A percentile compares a stretch with the other conserved stretches of the same genome.
phyloP scores from a whole-genome alignment of 2,113 vertebrate species.

The Parus major region DNA sequence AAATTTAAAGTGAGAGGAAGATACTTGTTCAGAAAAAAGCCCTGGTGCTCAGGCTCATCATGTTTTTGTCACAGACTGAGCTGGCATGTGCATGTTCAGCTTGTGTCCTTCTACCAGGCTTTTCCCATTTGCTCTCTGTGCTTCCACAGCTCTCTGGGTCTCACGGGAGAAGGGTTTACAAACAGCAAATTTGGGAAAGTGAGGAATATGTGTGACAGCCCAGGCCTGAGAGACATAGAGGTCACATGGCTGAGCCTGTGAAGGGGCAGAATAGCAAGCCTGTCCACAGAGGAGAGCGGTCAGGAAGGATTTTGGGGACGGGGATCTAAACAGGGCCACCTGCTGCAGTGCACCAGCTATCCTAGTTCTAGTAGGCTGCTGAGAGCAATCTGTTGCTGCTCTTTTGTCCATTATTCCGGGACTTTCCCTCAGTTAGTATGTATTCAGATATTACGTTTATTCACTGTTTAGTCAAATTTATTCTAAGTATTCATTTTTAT shows the following conservation, averaged over 20 bases:
- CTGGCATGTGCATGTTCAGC: not conserved
- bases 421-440: not conserved
- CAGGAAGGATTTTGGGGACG: not conserved
- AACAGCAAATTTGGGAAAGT: not conserved
- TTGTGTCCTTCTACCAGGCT: not conserved
- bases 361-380: not conserved
- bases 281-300: not conserved
- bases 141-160: not conserved
- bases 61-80: not conserved
- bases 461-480: not conserved
- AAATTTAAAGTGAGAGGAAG: not conserved
- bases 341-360: not conserved
- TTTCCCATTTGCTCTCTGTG: not conserved
- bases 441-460: not conserved
- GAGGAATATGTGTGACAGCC: not conserved
- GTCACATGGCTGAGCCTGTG: not conserved
- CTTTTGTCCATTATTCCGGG: not conserved
- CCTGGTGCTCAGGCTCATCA: not conserved
- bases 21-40: not conserved
- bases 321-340: not conserved
- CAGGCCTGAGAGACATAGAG: rapidly evolving
- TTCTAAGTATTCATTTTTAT: not conserved
- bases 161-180: not conserved
- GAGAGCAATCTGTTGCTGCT: not conserved
- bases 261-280: not conserved